Percentiles rank a stretch among this genome's conserved stretches.
phyloP scores from a whole-genome alignment of 23 tunicate genomes.

The Diplosoma virens region DNA sequence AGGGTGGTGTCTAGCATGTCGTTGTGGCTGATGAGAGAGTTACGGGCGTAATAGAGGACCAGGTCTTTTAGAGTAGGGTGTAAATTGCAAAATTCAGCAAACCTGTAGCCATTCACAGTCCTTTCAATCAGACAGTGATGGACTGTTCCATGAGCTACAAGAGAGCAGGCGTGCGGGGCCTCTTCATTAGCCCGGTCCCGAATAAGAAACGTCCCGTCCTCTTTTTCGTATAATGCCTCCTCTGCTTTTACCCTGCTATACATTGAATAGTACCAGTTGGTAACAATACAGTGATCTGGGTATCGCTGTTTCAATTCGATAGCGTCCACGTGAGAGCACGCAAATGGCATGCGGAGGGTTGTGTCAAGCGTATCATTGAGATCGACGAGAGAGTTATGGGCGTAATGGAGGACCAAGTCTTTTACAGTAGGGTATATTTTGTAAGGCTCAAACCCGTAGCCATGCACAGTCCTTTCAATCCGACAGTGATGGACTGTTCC shows the following conservation, averaged over 20 bases:
- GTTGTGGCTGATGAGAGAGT: slow-evolving; percentile 71
- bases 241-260: slow-evolving; percentile 73
- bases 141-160: slow-evolving; percentile 70
- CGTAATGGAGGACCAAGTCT: no score
- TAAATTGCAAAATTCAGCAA: slow-evolving; percentile 79
- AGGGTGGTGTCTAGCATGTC: slow-evolving; percentile 48
- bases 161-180: slow-evolving; percentile 77
- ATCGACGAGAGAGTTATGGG: no score
- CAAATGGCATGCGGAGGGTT: slow-evolving; percentile 1
- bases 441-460: background rate
- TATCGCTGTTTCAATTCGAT: slow-evolving; percentile 47
- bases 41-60: slow-evolving; percentile 79
- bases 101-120: slow-evolving; percentile 65
- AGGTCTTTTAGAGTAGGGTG: slow-evolving; percentile 60
- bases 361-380: background rate
- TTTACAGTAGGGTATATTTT: no score
- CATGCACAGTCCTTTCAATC: background rate
- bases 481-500: no score
- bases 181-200: slow-evolving; percentile 12
- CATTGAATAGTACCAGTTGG: slow-evolving; percentile 79
- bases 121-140: slow-evolving; percentile 73
- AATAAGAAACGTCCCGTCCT: slow-evolving; percentile 86
- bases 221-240: slow-evolving; percentile 25
- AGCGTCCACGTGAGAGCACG: slow-evolving; percentile 38
- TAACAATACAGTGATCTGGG: slow-evolving; percentile 59